Evolutionary conservation across 2,888 invertebrate species (phyloP), one percentile per base, ranked within the genome.

Genomic region (Euproctis similis): DNA sequence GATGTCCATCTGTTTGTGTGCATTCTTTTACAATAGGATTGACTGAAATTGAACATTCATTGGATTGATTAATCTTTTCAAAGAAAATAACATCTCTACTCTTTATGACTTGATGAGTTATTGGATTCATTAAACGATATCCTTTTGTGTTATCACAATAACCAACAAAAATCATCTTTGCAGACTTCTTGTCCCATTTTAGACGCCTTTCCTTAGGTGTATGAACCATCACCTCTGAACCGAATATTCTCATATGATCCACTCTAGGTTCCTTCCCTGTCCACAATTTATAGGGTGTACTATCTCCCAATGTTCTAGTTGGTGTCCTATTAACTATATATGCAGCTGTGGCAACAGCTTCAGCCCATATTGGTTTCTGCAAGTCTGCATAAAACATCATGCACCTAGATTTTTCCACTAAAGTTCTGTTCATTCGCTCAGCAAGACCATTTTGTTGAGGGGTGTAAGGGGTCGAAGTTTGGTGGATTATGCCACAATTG

Each of bases 71-170:
- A 7, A n/a, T n/a, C n/a, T 21, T 30, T 21, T 30, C 30, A 12
- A 30, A 16, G 21, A 25, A 30, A 12, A 10, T 19, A 12, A 30
- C 24, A 30, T 18, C 18, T 7, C 4, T 3, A 18, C 18, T 18
- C n/a, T 18, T 18, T 18, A 2, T 18, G 3, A 18, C 18, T 8
- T 18, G 4, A n/a, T 18, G 18, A 5, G 18, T 23, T 18, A 12
- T 8, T 12, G 30, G 30, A 11, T 24, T 14, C 6, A 34, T 19
- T n/a, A 34, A 24, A 2, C 30, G 10, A 8, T 25, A 28, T 1
- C 29, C 34, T 24, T 34, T 34, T 0, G 16, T 30, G 8, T 26
- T 10, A 1, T 34, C 30, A 24, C 30, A 31, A 8, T 34, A 34
- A 1, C 34, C 34, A 2, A 31, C 8, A 4, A 34, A 28, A 1